These are phyloP conservation scores for Dilophus febrilis DNA, from an alignment of 2,888 invertebrate species.

Conservation along the genomic window DNA sequence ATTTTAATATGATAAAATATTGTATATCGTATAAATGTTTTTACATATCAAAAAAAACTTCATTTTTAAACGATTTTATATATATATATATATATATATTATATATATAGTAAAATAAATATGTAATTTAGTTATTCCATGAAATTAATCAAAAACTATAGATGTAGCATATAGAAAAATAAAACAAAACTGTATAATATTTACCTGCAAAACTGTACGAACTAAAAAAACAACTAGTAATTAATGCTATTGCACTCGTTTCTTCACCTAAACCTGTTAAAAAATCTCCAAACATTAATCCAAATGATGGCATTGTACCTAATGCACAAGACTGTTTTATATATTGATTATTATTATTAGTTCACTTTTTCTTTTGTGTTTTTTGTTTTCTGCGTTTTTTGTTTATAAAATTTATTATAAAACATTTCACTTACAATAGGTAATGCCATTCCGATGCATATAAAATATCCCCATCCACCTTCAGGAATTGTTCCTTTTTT, in stretches of 20 bases:
- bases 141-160: background rate
- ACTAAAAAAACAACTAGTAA: conserved; percentile 46
- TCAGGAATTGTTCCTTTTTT: too few species aligned
- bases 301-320: conserved; percentile 50
- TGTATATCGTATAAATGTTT: too few species aligned
- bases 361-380: background rate
- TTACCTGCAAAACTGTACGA: conserved; percentile 31
- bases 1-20: too few species aligned
- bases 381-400: too few species aligned
- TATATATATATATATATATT: too few species aligned
- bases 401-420: background rate
- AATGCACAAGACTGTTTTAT: conserved; percentile 52
- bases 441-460: conserved; percentile 53
- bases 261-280: conserved; percentile 45
- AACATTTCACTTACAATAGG: conserved; percentile 46
- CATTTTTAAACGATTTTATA: too few species aligned
- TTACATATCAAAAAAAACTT: too few species aligned
- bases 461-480: conserved; percentile 67
- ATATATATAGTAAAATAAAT: too few species aligned
- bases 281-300: conserved; percentile 52
- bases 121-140: background rate
- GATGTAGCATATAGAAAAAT: background rate
- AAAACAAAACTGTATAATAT: conserved; percentile 5
- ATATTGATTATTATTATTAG: too few species aligned
- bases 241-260: conserved; percentile 50